These are phyloP conservation scores for Notarius lentiginosus DNA, from an alignment of 2,113 vertebrate species.

Conservation along the genomic window DNA sequence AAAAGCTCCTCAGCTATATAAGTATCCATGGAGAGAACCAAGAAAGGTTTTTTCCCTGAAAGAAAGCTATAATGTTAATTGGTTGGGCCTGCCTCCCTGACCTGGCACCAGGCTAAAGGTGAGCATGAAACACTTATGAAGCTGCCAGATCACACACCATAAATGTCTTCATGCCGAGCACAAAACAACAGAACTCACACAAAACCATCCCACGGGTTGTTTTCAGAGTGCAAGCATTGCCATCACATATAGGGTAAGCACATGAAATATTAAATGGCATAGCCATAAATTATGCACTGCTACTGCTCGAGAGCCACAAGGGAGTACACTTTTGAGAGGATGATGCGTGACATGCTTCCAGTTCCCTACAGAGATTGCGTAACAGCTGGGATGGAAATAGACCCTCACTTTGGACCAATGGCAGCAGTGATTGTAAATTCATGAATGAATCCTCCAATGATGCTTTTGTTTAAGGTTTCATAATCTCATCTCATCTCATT, in stretches of 20 bases:
- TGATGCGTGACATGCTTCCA: constrained; percentile 29
- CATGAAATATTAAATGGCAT: constrained; percentile 49
- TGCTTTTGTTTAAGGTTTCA: background rate
- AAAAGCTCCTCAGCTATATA: background rate
- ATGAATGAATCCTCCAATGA: background rate
- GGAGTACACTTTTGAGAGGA: constrained; percentile 49
- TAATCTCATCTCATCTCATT: too few relatives aligned
- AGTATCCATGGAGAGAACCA: background rate
- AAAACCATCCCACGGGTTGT: constrained; percentile 14
- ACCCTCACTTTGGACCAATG: background rate
- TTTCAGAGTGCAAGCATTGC: constrained; percentile 10
- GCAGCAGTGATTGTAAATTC: background rate
- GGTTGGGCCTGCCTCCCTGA: background rate
- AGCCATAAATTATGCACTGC: constrained; percentile 65
- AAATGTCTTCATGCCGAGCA: constrained; percentile 39
- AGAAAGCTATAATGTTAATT: background rate
- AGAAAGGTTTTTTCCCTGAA: background rate
- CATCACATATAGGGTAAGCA: constrained; percentile 42
- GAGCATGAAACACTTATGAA: background rate
- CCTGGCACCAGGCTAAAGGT: constrained; percentile 17
- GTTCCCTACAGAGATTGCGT: constrained; percentile 26
- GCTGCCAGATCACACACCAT: constrained; percentile 30
- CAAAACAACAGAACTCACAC: constrained; percentile 25
- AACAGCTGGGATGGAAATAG: constrained; percentile 8
- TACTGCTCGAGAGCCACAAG: constrained; percentile 62